A percentile compares a stretch with the other conserved stretches of the same genome.
Conservation (phyloP, 1,140 invertebrate species). For the Venturia canescens region DNA sequence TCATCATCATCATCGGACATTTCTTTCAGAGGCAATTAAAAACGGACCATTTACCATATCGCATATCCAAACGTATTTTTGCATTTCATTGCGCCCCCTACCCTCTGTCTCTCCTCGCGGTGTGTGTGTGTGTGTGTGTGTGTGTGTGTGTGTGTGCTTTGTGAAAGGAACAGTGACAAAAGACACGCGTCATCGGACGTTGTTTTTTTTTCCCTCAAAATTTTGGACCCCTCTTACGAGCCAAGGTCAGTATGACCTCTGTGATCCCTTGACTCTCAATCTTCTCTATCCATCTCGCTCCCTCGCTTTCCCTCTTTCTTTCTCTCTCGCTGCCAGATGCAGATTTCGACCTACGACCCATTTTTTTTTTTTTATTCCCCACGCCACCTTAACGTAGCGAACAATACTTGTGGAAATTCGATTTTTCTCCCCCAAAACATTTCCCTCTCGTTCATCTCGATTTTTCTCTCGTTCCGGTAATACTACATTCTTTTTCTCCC, state of each 20-base stretch:
- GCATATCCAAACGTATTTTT: conserved; percentile 65
- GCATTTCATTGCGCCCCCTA: conserved; percentile 69
- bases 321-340: conserved; percentile 66
- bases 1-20: conserved; percentile 52
- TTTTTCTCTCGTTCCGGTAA: conserved; percentile 58
- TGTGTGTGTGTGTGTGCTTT: no score
- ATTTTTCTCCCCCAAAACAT: conserved; percentile 53
- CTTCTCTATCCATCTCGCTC: conserved; percentile 3
- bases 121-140: no score
- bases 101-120: neutral
- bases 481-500: conserved; percentile 68
- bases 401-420: conserved; percentile 58
- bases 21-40: conserved; percentile 68
- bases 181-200: conserved; percentile 51
- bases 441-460: conserved; percentile 42
- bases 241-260: conserved; percentile 68
- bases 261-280: conserved; percentile 54
- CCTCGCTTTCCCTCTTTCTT: conserved; percentile 52
- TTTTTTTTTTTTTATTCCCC: conserved; percentile 55
- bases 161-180: conserved; percentile 51
- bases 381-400: conserved; percentile 45
- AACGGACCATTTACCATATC: conserved; percentile 63
- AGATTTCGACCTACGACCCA: conserved; percentile 62
- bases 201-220: conserved; percentile 67
- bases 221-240: conserved; percentile 51